Percentiles rank a stretch among this genome's conserved stretches.
Conservation (phyloP, 2,888 invertebrate genomes). For the Subacronicta megacephala region DNA sequence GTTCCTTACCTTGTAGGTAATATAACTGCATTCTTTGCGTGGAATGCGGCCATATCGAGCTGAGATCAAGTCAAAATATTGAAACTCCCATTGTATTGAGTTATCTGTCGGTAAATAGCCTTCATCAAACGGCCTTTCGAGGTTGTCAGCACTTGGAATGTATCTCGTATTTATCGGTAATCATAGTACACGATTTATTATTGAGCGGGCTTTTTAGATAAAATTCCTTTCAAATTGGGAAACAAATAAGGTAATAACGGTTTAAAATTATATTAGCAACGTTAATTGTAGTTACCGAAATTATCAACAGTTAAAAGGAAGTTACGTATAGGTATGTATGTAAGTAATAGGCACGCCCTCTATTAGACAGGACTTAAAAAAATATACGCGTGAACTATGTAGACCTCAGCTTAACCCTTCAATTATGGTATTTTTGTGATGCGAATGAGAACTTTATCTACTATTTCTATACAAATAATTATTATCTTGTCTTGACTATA, state of each 20-base stretch:
- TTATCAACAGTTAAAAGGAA: not conserved
- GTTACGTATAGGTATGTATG: too few relatives aligned
- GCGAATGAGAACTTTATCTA: too few relatives aligned
- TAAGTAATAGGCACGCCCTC: too few relatives aligned
- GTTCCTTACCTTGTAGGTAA: not conserved
- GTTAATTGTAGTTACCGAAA: not conserved
- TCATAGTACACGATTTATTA: constrained; percentile 14
- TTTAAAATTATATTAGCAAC: not conserved
- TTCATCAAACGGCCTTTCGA: constrained; percentile 45
- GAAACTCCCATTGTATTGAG: constrained; percentile 45
- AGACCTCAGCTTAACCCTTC: too few relatives aligned
- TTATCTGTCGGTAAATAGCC: constrained; percentile 38
- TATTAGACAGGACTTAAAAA: too few relatives aligned
- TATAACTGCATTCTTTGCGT: constrained; percentile 37
- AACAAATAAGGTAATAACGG: not conserved
- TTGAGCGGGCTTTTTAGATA: not conserved
- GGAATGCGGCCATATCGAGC: constrained; percentile 48
- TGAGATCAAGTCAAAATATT: constrained; percentile 48
- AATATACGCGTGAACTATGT: too few relatives aligned
- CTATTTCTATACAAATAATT: too few relatives aligned
- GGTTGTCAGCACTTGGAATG: constrained; percentile 20
- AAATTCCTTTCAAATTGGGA: constrained; percentile 23
- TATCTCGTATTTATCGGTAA: constrained; percentile 12
- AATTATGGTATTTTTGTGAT: too few relatives aligned
- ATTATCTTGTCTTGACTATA: too few relatives aligned